A percentile compares a stretch with the other conserved stretches of the same genome.
Conservation (phyloP, 2,888 invertebrate species). For the Dinocampus coccinellae region DNA sequence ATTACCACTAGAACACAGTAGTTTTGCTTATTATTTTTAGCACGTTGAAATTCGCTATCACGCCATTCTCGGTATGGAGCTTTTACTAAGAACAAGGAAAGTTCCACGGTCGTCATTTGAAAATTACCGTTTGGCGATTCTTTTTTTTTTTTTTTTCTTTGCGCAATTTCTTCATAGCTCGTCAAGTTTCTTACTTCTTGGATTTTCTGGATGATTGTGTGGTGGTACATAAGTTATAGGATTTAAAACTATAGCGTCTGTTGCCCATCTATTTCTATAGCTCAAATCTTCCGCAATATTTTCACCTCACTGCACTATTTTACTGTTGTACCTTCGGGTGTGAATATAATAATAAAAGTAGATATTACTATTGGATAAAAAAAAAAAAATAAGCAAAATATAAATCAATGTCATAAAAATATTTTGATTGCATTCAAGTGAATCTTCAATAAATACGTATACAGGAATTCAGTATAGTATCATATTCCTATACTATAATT, state of each 20-base stretch:
- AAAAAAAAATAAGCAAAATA: not conserved
- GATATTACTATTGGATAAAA: not conserved
- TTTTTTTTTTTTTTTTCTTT: not conserved
- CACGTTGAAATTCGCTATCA: not conserved
- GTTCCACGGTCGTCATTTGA: slow-evolving; percentile 41
- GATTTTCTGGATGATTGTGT: slow-evolving; percentile 1
- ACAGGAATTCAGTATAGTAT: too few species aligned
- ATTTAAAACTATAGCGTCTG: not conserved
- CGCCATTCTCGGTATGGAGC: slow-evolving; percentile 11
- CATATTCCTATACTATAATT: too few species aligned
- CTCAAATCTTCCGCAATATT: not conserved
- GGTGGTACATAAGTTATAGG: not conserved
- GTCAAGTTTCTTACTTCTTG: slow-evolving; percentile 17
- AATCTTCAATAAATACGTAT: too few species aligned
- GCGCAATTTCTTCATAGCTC: slow-evolving; percentile 6
- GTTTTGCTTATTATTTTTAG: not conserved
- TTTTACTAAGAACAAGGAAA: slow-evolving; percentile 19
- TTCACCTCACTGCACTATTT: not conserved
- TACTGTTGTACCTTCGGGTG: not conserved
- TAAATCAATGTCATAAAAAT: not conserved
- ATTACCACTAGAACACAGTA: not conserved
- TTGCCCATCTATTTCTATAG: not conserved
- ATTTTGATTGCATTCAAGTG: not conserved
- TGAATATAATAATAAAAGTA: not conserved
- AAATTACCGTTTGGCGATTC: slow-evolving; percentile 48